phyloP scores from a whole-genome alignment of 2,113 vertebrate genomes.

The Cochlearius cochlearius region DNA sequence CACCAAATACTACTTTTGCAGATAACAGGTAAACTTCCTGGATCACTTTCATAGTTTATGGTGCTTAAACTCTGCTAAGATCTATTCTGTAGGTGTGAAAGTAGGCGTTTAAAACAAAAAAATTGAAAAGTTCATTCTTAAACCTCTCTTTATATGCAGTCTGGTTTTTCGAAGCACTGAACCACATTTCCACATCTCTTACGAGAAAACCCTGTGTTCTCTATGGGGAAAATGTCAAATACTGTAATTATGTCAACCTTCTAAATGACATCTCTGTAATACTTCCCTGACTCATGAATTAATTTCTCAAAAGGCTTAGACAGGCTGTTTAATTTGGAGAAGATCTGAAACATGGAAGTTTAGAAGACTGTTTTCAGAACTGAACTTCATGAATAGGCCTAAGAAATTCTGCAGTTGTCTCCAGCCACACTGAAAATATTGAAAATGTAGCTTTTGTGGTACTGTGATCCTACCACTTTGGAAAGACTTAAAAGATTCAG shows the following conservation, averaged over 20 bases:
- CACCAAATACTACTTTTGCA: not conserved
- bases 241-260: slow-evolving; percentile 28
- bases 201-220: not conserved
- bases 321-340: not conserved
- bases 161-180: not conserved
- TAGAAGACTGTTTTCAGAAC: not conserved
- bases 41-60: not conserved
- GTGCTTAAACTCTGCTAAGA: not conserved
- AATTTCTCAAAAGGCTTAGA: slow-evolving; percentile 33
- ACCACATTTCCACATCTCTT: not conserved
- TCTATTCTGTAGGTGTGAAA: not conserved
- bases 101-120: not conserved
- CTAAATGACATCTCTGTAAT: slow-evolving; percentile 19
- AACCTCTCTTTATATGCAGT: not conserved
- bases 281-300: not conserved
- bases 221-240: slow-evolving; percentile 1
- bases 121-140: not conserved
- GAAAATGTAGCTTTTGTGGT: not conserved
- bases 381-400: not conserved
- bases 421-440: not conserved
- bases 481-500: not conserved
- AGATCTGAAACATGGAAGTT: not conserved
- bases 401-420: not conserved
- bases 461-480: not conserved
- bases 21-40: not conserved